Evolutionary conservation across 2,113 vertebrate species (phyloP), one percentile per base, ranked within the genome.

Genomic region (Pseudonaja textilis): DNA sequence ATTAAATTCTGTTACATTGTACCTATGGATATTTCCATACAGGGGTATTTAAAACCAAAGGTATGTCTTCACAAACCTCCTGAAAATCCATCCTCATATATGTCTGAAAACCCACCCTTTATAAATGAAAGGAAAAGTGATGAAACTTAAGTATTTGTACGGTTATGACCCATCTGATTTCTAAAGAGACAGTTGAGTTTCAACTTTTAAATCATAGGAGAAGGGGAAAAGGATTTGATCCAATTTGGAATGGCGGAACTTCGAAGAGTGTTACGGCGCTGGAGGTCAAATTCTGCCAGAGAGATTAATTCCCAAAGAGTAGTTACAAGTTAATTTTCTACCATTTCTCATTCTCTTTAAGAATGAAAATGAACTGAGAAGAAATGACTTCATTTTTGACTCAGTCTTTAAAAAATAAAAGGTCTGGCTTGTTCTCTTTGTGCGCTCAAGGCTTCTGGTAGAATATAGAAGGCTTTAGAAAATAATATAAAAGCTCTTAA

Each of bases 401-500:
- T 45, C 81, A 45, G 3, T 29, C 45, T 11, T 64, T 91, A 54
- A 81, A 90, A 93, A 91, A 42, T n/a, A 91, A 94, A 45, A 55
- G 2, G 56, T 18, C 9, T 87, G 86, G 54, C 11, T 54, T n/a
- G 26, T 10, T 93, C 50, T 94, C 22, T 25, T 11, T 85, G 64
- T 50, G 39, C 34, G 3, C 50, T 92, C 69, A 52, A 94, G 81
- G 29, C 1, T 93, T 7, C 93, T 85, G 89, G 61, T 64, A 57
- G 64, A 93, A 54, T n/a, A 89, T 55, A 23, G 50, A 89, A 86
- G 20, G 12, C 23, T 55, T n/a, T 59, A 2, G 0, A 87, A 25
- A 90, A 91, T 89, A 93, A 81, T 94, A 52, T n/a, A 42, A 47
- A 7, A 42, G 1, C 12, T 81, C 86, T 89, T 90, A 93, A 94